Base-by-base conservation (phyloP, 2,888 invertebrate genomes). In the Lepidochrysops patricia region DNA sequence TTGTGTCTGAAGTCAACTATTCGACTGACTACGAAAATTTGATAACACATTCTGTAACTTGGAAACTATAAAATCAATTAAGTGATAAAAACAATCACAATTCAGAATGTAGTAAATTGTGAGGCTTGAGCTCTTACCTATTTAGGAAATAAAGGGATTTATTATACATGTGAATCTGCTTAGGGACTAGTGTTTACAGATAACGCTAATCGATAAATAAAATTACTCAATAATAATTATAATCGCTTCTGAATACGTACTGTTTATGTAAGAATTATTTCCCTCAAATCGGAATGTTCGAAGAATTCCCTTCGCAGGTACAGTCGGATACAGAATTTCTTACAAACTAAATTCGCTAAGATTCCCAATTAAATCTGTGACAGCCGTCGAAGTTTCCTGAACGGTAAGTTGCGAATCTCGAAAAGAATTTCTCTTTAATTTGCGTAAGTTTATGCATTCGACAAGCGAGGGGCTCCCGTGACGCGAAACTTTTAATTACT, bases 331-430 rank as follows among this genome's bases (percentile, higher is more conserved):
- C 50, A 52, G 52, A 26, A 26, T 59, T 59, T 59, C 82, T 81
- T 81, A 82, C 82, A 80, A 82, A 84, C 79, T 79, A 80, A 84
- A 86, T 85, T 83, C 83, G 76, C 73, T 72, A 80, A 84, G 82
- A 84, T 84, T 87, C 82, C 79, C 85, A 88, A 88, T 88, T 87
- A 88, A 86, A 82, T 76, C 82, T 76, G 83, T 78, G 83, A 84
- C 84, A 82, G 79, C 73, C 76, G 80, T 74, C 78, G 75, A 84
- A 86, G 74, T 85, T 84, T 67, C 72, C 69, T 62, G 60, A 63
- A 66, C 71, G 73, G 73, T 72, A 82, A 84, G 77, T 86, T 83
- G 80, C 80, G 82, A 85, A 86, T 85, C 84, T 85, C 81, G 75
- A 69, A 80, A 88, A 88, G 86, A 88, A 87, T 88, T 84, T 74